Conservation (phyloP, 1,140 invertebrate genomes). For the Penaeus japonicus region DNA sequence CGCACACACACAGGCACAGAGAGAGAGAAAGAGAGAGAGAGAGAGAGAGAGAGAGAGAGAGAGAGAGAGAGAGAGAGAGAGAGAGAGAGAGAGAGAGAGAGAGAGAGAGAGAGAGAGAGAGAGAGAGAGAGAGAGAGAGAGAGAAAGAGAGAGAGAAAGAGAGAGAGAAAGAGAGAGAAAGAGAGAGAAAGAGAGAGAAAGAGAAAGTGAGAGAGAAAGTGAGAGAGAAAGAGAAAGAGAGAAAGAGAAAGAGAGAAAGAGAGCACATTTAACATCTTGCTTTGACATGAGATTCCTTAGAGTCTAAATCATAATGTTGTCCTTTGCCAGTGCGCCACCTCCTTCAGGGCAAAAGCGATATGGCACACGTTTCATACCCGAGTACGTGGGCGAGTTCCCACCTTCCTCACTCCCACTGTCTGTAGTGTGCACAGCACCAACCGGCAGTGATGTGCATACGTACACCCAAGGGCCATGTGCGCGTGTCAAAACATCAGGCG, state of each 20-base stretch:
- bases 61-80: too few species aligned
- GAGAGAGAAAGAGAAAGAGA: background rate
- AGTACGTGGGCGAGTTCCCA: slow-evolving; percentile 16
- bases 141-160: too few species aligned
- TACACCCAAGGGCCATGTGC: slow-evolving; percentile 26
- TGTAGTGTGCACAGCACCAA: slow-evolving; percentile 30
- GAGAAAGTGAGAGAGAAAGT: too few species aligned
- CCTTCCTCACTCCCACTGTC: slow-evolving; percentile 43
- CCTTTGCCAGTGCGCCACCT: background rate
- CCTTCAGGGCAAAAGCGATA: background rate
- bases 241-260: background rate
- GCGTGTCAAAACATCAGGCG: slow-evolving; percentile 20
- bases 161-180: too few species aligned
- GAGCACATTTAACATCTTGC: background rate
- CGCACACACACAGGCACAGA: too few species aligned
- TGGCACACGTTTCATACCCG: slow-evolving; percentile 19
- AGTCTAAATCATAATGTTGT: background rate
- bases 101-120: too few species aligned
- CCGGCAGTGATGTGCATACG: slow-evolving; percentile 21
- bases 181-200: too few species aligned
- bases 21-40: too few species aligned
- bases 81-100: too few species aligned
- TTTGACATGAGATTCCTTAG: too few species aligned
- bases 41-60: too few species aligned
- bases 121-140: too few species aligned